These are phyloP conservation scores for Melanogrammus aeglefinus DNA, from an alignment of 2,797 vertebrate species.

Conservation along the genomic window DNA sequence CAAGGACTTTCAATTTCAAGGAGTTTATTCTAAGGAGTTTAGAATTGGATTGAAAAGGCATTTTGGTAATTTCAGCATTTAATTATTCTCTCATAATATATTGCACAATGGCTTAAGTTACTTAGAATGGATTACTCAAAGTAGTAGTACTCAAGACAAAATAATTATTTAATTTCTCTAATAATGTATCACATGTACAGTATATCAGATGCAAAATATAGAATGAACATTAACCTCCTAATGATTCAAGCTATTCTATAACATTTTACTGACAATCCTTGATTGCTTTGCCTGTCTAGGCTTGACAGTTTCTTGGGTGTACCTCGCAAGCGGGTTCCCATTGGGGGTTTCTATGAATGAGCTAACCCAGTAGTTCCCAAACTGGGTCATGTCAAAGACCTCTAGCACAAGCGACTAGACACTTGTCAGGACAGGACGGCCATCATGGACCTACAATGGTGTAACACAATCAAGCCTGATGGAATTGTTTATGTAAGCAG, in stretches of 20 bases:
- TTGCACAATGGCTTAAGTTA: not conserved
- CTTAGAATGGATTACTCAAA: not conserved
- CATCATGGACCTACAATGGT: not conserved
- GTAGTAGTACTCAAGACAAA: slow-evolving; percentile 21
- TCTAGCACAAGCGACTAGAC: not conserved
- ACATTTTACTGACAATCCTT: too few relatives aligned
- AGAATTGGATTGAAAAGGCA: not conserved
- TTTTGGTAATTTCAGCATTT: not conserved
- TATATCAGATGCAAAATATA: slow-evolving; percentile 11
- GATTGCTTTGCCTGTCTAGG: not conserved
- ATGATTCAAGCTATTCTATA: not conserved
- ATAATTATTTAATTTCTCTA: not conserved
- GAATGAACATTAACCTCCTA: slow-evolving; percentile 41
- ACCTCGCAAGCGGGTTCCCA: not conserved
- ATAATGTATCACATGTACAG: not conserved
- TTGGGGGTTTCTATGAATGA: not conserved
- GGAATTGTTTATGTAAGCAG: not conserved
- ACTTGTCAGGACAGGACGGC: not conserved
- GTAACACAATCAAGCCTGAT: not conserved
- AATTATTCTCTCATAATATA: not conserved
- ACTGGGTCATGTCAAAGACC: not conserved
- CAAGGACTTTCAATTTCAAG: not conserved
- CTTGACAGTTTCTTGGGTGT: not conserved
- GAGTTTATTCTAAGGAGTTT: not conserved
- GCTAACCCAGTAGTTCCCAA: not conserved